These are phyloP conservation scores for Tiphia femorata DNA, from an alignment of 2,888 invertebrate genomes.

Conservation along the genomic window DNA sequence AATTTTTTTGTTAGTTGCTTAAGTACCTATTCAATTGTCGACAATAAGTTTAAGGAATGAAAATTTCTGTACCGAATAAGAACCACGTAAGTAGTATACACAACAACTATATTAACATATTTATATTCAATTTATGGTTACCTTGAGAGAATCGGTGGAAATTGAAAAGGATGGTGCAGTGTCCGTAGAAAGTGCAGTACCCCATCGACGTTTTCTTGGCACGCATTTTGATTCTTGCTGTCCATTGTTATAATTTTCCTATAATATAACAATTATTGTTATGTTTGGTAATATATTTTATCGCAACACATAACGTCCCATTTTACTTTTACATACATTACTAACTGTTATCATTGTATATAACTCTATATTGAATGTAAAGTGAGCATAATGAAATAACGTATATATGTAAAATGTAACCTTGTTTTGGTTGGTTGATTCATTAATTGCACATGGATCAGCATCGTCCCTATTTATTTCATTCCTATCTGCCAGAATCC, in stretches of 20 bases:
- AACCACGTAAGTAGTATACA: no score
- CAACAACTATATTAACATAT: no score
- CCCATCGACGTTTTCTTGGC: conserved; percentile 69
- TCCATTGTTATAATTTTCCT: conserved; percentile 60
- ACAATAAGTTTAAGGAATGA: no score
- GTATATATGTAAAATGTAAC: conserved; percentile 39
- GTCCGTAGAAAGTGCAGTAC: conserved; percentile 63
- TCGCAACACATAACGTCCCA: neutral
- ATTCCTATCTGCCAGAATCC: conserved; percentile 49
- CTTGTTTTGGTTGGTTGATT: conserved; percentile 53
- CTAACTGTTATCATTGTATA: no score
- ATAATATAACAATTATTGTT: conserved; percentile 14
- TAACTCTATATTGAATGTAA: no score
- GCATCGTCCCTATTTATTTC: conserved; percentile 50
- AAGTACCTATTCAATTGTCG: no score
- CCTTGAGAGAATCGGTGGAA: conserved; percentile 81
- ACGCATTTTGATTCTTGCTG: conserved; percentile 56
- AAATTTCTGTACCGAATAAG: no score
- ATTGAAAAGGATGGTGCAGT: conserved; percentile 78
- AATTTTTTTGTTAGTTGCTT: no score
- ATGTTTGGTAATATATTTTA: conserved; percentile 5
- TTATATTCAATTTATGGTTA: conserved; percentile 36
- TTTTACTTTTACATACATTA: neutral
- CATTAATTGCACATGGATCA: conserved; percentile 41
- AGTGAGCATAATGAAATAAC: neutral